phyloP scores from a whole-genome alignment of 2,113 vertebrate species.

The Thunnus maccoyii region DNA sequence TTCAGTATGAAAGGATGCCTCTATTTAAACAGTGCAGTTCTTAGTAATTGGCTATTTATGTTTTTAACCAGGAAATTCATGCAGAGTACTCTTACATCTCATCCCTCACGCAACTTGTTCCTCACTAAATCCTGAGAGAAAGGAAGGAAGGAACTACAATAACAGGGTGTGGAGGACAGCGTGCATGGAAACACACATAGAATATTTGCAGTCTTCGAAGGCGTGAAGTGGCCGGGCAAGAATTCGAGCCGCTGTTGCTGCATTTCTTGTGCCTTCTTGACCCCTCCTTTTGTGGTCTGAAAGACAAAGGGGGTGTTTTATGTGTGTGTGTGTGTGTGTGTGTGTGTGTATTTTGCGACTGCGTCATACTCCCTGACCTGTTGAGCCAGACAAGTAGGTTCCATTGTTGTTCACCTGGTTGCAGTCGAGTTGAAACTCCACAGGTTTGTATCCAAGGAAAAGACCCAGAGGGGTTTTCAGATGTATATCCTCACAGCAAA shows the following conservation, averaged over 20 bases:
- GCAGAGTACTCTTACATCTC: background rate
- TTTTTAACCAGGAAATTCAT: constrained; percentile 5
- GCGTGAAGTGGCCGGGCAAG: constrained; percentile 2
- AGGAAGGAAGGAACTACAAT: background rate
- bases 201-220: background rate
- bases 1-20: background rate
- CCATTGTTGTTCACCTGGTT: constrained; percentile 6
- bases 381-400: constrained; percentile 42
- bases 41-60: background rate
- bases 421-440: background rate
- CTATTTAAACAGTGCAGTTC: background rate
- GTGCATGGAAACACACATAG: background rate
- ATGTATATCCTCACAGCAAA: background rate
- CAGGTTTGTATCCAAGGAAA: constrained; percentile 29
- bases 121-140: constrained; percentile 8
- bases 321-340: background rate
- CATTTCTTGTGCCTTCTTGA: constrained; percentile 22
- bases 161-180: constrained; percentile 30
- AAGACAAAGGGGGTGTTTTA: constrained; percentile 2
- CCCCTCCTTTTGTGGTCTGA: constrained; percentile 1
- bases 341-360: background rate
- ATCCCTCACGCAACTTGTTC: constrained; percentile 22
- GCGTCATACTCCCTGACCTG: constrained; percentile 34
- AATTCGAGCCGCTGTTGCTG: constrained; percentile 21
- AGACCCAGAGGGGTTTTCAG: constrained; percentile 18